These are phyloP conservation scores for Drosophila pseudotalamancana DNA, from an alignment of 2,888 invertebrate genomes.

Conservation along the genomic window DNA sequence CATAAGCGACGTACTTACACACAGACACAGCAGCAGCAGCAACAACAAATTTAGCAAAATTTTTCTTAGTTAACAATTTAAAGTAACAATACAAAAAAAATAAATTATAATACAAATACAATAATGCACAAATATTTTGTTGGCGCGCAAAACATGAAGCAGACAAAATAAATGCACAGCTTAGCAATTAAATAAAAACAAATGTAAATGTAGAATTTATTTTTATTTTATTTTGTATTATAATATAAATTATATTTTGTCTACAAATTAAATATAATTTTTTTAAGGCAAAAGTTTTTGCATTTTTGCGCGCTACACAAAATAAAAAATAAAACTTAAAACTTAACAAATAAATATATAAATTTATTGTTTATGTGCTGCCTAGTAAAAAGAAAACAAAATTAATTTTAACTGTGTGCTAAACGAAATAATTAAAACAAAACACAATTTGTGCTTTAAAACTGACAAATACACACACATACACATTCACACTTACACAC, in stretches of 20 bases:
- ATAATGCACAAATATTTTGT: conserved; percentile 38
- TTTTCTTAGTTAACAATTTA: conserved; percentile 70
- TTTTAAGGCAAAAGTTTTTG: conserved; percentile 3
- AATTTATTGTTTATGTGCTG: conserved; percentile 36
- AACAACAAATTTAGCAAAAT: conserved; percentile 66
- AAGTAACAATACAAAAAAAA: conserved; percentile 33
- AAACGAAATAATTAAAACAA: conserved; percentile 21
- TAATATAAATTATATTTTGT: conserved; percentile 19
- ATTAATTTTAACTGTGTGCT: conserved; percentile 54
- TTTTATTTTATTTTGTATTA: conserved; percentile 32
- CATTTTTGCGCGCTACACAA: conserved; percentile 40
- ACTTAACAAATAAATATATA: conserved; percentile 23
- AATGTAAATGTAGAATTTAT: conserved; percentile 11
- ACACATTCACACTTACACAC: conserved; percentile 25
- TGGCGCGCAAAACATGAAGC: conserved; percentile 24
- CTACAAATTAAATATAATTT: conserved; percentile 12
- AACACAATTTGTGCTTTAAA: conserved; percentile 32
- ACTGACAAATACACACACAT: conserved; percentile 30
- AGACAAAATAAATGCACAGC: not conserved
- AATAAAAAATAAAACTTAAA: conserved; percentile 12
- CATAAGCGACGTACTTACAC: conserved; percentile 60
- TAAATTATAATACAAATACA: conserved; percentile 4
- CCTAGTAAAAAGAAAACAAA: conserved; percentile 17
- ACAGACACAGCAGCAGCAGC: conserved; percentile 47
- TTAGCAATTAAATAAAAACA: conserved; percentile 13